A percentile compares a stretch with the other conserved stretches of the same genome.
Evolutionary conservation across 2,113 vertebrate genomes (phyloP).

Genomic region (Pitta sordida): DNA sequence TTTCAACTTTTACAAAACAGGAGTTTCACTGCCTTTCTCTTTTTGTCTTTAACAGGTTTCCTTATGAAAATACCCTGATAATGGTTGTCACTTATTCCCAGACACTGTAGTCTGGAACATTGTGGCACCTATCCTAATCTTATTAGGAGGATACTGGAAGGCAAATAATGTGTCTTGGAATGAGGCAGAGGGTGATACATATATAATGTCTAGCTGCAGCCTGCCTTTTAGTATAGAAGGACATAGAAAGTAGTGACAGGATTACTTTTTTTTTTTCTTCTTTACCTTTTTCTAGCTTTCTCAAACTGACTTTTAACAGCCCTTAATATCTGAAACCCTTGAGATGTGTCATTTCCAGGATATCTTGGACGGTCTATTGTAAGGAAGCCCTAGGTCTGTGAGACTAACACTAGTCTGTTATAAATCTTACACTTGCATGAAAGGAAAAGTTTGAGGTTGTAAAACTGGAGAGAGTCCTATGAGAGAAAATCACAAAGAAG

Average conservation of each 20-base stretch:
- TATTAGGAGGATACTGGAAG: background rate
- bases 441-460: background rate
- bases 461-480: background rate
- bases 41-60: background rate
- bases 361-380: background rate
- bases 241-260: background rate
- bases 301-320: background rate
- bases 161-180: background rate
- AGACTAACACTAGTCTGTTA: background rate
- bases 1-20: background rate
- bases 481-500: background rate
- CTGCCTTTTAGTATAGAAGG: background rate
- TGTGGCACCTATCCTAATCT: rapidly evolving
- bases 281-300: background rate
- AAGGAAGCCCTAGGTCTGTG: background rate
- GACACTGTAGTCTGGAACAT: background rate
- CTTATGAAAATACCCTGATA: background rate
- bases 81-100: background rate
- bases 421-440: background rate
- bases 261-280: background rate
- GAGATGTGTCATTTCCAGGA: background rate
- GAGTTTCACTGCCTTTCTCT: background rate
- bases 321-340: background rate
- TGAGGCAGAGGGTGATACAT: background rate
- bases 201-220: background rate